Evolutionary conservation across 2,113 vertebrate species (phyloP).

Genomic region (Xiphias gladius): DNA sequence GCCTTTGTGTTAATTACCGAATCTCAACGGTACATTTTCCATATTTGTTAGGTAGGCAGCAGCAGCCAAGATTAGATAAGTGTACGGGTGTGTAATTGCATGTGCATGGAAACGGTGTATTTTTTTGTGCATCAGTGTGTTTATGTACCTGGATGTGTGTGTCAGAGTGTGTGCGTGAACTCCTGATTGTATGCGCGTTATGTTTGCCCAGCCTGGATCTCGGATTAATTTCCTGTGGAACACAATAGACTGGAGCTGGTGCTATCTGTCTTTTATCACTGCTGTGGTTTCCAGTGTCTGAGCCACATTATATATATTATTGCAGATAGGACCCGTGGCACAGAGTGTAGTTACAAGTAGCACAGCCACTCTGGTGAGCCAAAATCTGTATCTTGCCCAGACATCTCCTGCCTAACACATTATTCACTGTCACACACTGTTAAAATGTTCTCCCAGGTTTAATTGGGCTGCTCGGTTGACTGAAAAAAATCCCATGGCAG

Average conservation of each 20-base stretch:
- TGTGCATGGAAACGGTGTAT: not conserved
- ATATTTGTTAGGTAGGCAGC: conserved; percentile 50
- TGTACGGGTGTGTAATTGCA: not conserved
- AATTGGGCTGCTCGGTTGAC: conserved; percentile 32
- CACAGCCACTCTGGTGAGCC: conserved; percentile 8
- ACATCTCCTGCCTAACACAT: conserved; percentile 42
- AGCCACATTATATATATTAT: conserved; percentile 55
- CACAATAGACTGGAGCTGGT: conserved; percentile 65
- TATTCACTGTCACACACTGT: conserved; percentile 17
- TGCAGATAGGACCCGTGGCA: conserved; percentile 21
- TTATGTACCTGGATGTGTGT: conserved; percentile 4
- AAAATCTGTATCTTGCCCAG: conserved; percentile 47
- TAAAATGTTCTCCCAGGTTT: conserved; percentile 20
- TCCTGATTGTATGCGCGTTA: conserved; percentile 4
- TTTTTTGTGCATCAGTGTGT: not conserved
- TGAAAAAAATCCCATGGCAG: not conserved
- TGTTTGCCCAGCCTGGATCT: conserved; percentile 57
- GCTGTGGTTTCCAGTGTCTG: conserved; percentile 60
- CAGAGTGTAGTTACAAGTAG: conserved; percentile 39
- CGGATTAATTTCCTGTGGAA: conserved; percentile 75
- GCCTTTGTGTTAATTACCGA: conserved; percentile 52
- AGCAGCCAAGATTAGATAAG: conserved; percentile 59
- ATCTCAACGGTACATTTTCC: conserved; percentile 41
- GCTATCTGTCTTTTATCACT: conserved; percentile 67
- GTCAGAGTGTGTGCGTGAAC: conserved; percentile 9